Conservation (phyloP, 2,888 invertebrate genomes). For the Polyommatus icarus region DNA sequence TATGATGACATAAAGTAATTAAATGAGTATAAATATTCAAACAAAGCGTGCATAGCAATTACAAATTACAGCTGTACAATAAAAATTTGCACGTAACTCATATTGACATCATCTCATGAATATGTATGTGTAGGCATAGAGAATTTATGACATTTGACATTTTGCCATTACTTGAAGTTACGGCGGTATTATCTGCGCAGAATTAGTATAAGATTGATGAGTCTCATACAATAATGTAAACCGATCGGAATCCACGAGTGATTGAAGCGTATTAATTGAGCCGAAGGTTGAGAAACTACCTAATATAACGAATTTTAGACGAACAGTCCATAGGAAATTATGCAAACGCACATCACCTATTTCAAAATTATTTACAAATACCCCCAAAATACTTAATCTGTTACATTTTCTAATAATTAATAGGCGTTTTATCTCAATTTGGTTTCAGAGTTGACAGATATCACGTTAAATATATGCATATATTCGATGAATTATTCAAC, state of each 20-base stretch:
- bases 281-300: slow-evolving; percentile 40
- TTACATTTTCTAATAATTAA: slow-evolving; percentile 4
- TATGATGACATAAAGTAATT: background rate
- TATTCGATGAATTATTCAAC: background rate
- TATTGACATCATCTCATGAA: slow-evolving; percentile 19
- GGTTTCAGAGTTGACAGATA: background rate
- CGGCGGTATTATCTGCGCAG: slow-evolving; percentile 41
- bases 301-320: slow-evolving; percentile 32
- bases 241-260: slow-evolving; percentile 43
- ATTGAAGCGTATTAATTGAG: slow-evolving; percentile 44
- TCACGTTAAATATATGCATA: background rate
- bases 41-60: slow-evolving; percentile 14
- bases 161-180: slow-evolving; percentile 15
- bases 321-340: background rate
- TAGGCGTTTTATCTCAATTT: slow-evolving; percentile 1
- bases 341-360: background rate
- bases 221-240: slow-evolving; percentile 43
- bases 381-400: background rate
- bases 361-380: slow-evolving; percentile 5
- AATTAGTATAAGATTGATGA: slow-evolving; percentile 46
- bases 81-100: background rate
- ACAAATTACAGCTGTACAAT: slow-evolving; percentile 18
- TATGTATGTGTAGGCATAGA: slow-evolving; percentile 26
- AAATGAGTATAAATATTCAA: background rate
- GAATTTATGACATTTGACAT: slow-evolving; percentile 32